phyloP scores from a whole-genome alignment of 30 jellyfish, hydroid and myxozoan genomes.

The Phacellophora camtschatica region DNA sequence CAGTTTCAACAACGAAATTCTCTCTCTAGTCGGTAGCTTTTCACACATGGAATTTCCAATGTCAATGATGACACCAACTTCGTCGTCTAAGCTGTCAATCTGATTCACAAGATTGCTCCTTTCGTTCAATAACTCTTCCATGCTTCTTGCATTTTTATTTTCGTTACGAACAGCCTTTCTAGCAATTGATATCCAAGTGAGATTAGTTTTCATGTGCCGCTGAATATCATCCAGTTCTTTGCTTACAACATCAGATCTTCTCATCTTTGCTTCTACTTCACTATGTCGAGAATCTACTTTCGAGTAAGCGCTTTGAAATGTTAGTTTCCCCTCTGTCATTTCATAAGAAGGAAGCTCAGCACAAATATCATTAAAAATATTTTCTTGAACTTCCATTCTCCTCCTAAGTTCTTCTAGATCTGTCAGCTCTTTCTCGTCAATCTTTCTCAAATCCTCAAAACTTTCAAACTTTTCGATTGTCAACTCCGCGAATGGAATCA shows the following conservation, averaged over 20 bases:
- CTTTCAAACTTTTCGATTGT: not conserved
- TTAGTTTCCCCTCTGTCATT: not conserved
- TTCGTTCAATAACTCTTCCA: constrained; percentile 44
- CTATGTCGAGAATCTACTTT: not conserved
- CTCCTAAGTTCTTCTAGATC: not conserved
- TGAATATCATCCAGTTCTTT: constrained; percentile 21
- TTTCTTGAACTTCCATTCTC: not conserved
- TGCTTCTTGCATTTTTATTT: constrained; percentile 18
- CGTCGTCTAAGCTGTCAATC: constrained; percentile 35
- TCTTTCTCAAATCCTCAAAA: not conserved
- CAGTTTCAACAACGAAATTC: not conserved
- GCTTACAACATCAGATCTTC: not conserved
- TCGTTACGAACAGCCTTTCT: constrained; percentile 41
- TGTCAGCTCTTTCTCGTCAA: not conserved
- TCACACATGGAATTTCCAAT: constrained; percentile 41
- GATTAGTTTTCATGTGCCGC: constrained; percentile 1
- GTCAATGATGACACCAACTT: not conserved
- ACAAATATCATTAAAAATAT: not conserved
- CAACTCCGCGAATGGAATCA: not conserved
- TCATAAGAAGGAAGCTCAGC: constrained; percentile 10
- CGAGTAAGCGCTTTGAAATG: not conserved
- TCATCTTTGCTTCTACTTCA: not conserved
- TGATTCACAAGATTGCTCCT: constrained; percentile 10
- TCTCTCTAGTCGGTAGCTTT: constrained; percentile 24
- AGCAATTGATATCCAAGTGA: constrained; percentile 58